Evolutionary conservation across 2,113 vertebrate genomes (phyloP).

Genomic region (Tupaia chinensis): DNA sequence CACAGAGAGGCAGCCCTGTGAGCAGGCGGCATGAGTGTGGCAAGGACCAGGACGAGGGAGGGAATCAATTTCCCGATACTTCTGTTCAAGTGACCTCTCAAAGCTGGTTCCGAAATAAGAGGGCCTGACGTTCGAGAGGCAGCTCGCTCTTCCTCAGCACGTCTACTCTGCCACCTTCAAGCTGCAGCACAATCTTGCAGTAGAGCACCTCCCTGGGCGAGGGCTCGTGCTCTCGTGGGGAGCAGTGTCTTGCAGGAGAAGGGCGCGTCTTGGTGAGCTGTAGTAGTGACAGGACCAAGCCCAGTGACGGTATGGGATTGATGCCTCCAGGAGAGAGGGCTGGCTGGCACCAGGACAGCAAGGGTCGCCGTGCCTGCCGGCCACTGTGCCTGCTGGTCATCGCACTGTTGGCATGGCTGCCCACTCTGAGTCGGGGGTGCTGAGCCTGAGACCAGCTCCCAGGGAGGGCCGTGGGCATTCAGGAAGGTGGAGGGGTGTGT

Average conservation of each 20-base stretch:
- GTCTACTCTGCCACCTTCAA: rapidly evolving
- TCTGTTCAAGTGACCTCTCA: conserved; percentile 6
- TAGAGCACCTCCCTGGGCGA: rapidly evolving
- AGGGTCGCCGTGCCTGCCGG: too few species aligned
- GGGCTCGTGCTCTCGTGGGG: not conserved
- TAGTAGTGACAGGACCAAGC: too few species aligned
- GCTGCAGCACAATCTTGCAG: not conserved
- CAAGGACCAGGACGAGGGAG: rapidly evolving
- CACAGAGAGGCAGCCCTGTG: rapidly evolving
- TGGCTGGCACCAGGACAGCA: too few species aligned
- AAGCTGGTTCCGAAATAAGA: conserved; percentile 41
- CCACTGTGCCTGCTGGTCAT: too few species aligned
- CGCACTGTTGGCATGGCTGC: too few species aligned
- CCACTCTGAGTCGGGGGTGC: too few species aligned
- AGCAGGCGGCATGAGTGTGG: rapidly evolving
- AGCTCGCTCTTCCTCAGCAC: not conserved
- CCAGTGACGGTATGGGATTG: too few species aligned
- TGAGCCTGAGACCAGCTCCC: too few species aligned
- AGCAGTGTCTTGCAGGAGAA: rapidly evolving
- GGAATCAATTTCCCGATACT: not conserved
- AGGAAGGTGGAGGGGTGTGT: rapidly evolving
- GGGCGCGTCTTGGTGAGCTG: too few species aligned
- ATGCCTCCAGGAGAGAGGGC: too few species aligned
- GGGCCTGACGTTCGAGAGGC: not conserved
- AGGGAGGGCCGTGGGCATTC: rapidly evolving